Conservation (phyloP, 2,888 invertebrate species). For the Cistogaster globosa region DNA sequence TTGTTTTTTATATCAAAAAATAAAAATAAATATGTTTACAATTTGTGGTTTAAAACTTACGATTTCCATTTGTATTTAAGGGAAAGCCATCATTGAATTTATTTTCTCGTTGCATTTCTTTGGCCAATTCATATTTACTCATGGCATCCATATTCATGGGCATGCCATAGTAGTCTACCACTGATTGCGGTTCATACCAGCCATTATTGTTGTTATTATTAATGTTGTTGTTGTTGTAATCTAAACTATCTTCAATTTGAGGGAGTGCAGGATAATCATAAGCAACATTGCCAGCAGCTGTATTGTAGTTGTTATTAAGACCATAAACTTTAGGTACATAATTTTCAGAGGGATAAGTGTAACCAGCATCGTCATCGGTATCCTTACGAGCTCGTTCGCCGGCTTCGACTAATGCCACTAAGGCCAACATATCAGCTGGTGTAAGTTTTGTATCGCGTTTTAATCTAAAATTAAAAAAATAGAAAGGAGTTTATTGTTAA, state of each 20-base stretch:
- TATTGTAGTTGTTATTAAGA: slow-evolving; percentile 65
- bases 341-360: slow-evolving; percentile 70
- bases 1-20: no score
- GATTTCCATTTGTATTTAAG: slow-evolving; percentile 71
- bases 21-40: no score
- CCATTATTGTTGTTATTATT: slow-evolving; percentile 73
- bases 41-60: slow-evolving; percentile 77
- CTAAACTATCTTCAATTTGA: slow-evolving; percentile 73
- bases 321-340: slow-evolving; percentile 70
- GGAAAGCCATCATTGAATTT: slow-evolving; percentile 76
- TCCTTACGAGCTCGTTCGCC: slow-evolving; percentile 82
- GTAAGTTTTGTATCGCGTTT: slow-evolving; percentile 82
- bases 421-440: slow-evolving; percentile 82
- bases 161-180: slow-evolving; percentile 80
- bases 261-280: slow-evolving; percentile 73
- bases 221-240: slow-evolving; percentile 70
- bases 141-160: slow-evolving; percentile 80
- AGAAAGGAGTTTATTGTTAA: not conserved
- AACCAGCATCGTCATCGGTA: slow-evolving; percentile 76
- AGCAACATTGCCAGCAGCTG: slow-evolving; percentile 27
- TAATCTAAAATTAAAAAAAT: slow-evolving; percentile 74
- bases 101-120: slow-evolving; percentile 76
- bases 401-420: slow-evolving; percentile 82
- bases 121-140: slow-evolving; percentile 79
- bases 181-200: slow-evolving; percentile 78